phyloP scores from a whole-genome alignment of 2,113 vertebrate species.

The Ardeotis arabs region DNA sequence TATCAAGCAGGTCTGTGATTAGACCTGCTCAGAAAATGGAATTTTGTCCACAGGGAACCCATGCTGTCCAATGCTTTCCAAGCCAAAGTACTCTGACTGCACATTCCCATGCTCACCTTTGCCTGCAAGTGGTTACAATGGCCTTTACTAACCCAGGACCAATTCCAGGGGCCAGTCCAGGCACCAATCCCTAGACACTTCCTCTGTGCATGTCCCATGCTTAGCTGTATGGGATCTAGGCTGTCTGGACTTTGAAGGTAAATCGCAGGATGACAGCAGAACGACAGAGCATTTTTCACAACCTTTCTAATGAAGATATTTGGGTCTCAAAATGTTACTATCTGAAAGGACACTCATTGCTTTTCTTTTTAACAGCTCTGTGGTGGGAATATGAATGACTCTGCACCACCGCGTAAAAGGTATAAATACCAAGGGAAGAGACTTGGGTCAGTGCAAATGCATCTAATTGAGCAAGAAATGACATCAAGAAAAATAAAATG shows the following conservation, averaged over 20 bases:
- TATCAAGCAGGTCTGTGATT: conserved; percentile 43
- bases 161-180: background rate
- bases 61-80: background rate
- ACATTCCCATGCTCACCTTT: background rate
- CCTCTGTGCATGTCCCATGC: no score
- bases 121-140: background rate
- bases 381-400: conserved; percentile 11
- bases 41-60: background rate
- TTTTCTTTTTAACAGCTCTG: background rate
- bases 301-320: conserved; percentile 22
- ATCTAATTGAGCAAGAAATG: background rate
- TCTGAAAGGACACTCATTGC: background rate
- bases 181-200: background rate
- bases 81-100: background rate
- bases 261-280: background rate
- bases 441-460: background rate
- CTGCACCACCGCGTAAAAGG: background rate
- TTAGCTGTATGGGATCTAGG: background rate
- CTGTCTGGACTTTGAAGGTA: background rate
- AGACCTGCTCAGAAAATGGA: conserved; percentile 23
- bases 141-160: background rate
- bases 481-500: background rate
- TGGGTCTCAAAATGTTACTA: conserved; percentile 11
- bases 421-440: conserved; percentile 1
- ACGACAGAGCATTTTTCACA: background rate